These are phyloP conservation scores for Andricus curvator DNA, from an alignment of 2,888 invertebrate genomes.

Conservation along the genomic window DNA sequence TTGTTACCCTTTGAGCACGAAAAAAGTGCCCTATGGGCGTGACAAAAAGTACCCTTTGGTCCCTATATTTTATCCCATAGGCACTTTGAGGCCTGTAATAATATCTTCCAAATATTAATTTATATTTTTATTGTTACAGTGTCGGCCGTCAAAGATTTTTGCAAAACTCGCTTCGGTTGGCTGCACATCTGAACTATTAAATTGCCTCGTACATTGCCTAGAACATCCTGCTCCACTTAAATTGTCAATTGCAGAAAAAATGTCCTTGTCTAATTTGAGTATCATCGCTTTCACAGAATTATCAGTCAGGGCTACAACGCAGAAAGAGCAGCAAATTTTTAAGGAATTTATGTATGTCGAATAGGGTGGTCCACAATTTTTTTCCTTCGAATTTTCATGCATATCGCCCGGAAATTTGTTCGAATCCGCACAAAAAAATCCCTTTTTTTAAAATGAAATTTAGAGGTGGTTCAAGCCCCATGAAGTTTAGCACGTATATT, in stretches of 20 bases:
- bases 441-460: no score
- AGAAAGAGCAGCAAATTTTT: slow-evolving; percentile 75
- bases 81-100: no score
- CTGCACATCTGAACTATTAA: slow-evolving; percentile 82
- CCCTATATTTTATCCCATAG: no score
- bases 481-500: no score
- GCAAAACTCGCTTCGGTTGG: slow-evolving; percentile 83
- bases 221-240: slow-evolving; percentile 79
- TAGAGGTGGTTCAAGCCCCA: no score
- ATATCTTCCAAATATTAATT: neutral
- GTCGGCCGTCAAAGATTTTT: slow-evolving; percentile 81
- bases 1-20: no score
- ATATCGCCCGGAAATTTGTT: no score
- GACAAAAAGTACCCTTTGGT: no score
- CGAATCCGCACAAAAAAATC: no score
- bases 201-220: slow-evolving; percentile 81
- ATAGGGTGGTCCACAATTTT: no score
- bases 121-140: slow-evolving; percentile 65
- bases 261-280: slow-evolving; percentile 84
- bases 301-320: slow-evolving; percentile 74
- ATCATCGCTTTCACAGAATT: slow-evolving; percentile 84
- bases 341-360: slow-evolving; percentile 80
- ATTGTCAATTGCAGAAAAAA: slow-evolving; percentile 82
- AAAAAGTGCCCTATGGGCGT: no score
- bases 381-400: no score